phyloP scores from a whole-genome alignment of 2,888 invertebrate species.

The Polyommatus icarus region DNA sequence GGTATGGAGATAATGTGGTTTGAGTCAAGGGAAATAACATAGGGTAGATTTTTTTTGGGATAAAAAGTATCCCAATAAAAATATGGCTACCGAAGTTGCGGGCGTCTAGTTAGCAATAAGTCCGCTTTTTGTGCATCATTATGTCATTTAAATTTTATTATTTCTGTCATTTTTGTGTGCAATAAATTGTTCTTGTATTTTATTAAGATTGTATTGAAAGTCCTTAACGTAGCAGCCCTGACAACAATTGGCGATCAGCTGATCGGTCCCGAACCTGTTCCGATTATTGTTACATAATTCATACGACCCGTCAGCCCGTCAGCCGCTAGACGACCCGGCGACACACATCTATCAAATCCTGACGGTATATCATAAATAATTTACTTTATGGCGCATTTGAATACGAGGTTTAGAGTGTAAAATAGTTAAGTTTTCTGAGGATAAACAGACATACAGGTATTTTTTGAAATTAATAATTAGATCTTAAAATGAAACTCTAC shows the following conservation, averaged over 20 bases:
- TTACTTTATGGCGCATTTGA: not conserved
- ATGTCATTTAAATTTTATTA: no score
- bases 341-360: constrained; percentile 8
- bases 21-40: no score
- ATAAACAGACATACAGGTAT: not conserved
- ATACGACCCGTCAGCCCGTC: not conserved
- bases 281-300: constrained; percentile 15
- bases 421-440: not conserved
- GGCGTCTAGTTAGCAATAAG: not conserved
- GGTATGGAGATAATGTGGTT: no score
- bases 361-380: constrained; percentile 10
- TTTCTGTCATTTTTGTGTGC: no score
- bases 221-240: not conserved
- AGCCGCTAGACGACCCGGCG: not conserved
- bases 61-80: no score
- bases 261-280: constrained; percentile 48
- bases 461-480: not conserved
- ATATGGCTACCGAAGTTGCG: no score
- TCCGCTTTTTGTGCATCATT: no score
- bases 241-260: constrained; percentile 60
- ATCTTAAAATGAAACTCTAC: not conserved
- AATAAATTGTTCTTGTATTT: not conserved
- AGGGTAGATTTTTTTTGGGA: no score
- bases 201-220: not conserved
- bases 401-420: not conserved